Base-by-base conservation (phyloP, 64 coral and sea anemone genomes). In the Stichodactyla helianthus region DNA sequence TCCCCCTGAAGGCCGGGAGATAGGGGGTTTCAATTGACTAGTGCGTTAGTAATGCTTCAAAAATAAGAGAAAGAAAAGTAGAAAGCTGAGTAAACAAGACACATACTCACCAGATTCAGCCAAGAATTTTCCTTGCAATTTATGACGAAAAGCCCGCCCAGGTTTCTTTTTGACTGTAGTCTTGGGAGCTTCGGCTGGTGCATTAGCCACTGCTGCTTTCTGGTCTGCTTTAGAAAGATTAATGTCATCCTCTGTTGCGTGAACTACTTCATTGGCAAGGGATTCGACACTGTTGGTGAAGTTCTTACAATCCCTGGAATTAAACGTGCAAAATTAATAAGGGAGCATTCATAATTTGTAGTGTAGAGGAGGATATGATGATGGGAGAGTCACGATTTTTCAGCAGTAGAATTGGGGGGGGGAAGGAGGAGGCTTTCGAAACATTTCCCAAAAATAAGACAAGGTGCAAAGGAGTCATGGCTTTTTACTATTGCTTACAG, bases 141-240 rank as follows among this genome's bases (percentile, higher is more conserved):
- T 84, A 65, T 97, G 94, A 26, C 86, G 81, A 54, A 97, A 97
- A 52, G 94, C 94, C 50, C 94, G 53, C 54, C 94, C 94, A 3
- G 94, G 94, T 83, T 97, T 97, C 79, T 97, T 97, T 50, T 88
- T 82, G 4, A 97, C 57, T 25, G 59, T 25, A 11, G 74, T 28
- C 10, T 62, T 51, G 11, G 71, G 88, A 53, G 55, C 82, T 23
- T 60, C 83, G 53, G 25, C 59, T 15, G 85, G 81, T 1, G 31
- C 54, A 0, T 16, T 22, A 1, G 16, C 57, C 19, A 44, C 86
- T 23, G 88, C 79, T 7, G 81, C 70, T 19, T 77, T 50, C 26
- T 53, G 84, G 50, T 96, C 78, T 10, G 55, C 85, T 1, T 84
- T 23, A 9, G 26, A n/a, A 18, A 96, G 76, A 51, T 59, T 96